Percentiles rank a stretch among this genome's conserved stretches.
Conservation (phyloP, 2,113 vertebrate species). For the Rhadina sibilatrix region DNA sequence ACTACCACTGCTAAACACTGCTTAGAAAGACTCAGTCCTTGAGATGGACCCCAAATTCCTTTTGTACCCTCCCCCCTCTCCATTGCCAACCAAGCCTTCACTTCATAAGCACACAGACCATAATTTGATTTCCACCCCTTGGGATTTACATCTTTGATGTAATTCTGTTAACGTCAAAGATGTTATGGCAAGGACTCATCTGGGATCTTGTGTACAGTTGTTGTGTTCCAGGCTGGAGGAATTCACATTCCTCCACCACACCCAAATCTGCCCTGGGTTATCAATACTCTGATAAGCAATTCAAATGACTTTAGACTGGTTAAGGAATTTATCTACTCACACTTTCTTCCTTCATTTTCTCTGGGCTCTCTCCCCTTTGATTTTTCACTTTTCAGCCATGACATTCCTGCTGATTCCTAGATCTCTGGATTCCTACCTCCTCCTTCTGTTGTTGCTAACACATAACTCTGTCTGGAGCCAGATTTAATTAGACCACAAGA, state of each 20-base stretch:
- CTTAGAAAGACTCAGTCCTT: background rate
- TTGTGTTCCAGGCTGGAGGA: background rate
- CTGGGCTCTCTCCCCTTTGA: background rate
- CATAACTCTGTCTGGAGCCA: constrained; percentile 41
- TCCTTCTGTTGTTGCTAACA: constrained; percentile 10
- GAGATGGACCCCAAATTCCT: background rate
- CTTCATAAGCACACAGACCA: background rate
- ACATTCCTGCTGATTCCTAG: constrained; percentile 24
- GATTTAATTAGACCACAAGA: constrained; percentile 64
- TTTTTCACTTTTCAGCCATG: background rate
- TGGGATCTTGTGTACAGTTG: background rate
- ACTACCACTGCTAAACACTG: background rate
- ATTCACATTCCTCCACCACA: background rate
- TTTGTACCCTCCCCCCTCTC: background rate
- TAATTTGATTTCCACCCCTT: background rate
- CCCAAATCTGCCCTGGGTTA: background rate
- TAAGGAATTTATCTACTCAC: background rate
- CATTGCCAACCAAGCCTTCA: background rate
- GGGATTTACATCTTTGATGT: background rate
- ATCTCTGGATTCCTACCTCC: constrained; percentile 13
- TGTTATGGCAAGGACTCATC: background rate
- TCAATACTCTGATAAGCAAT: constrained; percentile 24
- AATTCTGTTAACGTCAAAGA: background rate
- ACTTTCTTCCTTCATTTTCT: background rate
- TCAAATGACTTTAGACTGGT: background rate